Base-by-base conservation (phyloP, 2,888 invertebrate species). In the Eucriotettix oculatus region DNA sequence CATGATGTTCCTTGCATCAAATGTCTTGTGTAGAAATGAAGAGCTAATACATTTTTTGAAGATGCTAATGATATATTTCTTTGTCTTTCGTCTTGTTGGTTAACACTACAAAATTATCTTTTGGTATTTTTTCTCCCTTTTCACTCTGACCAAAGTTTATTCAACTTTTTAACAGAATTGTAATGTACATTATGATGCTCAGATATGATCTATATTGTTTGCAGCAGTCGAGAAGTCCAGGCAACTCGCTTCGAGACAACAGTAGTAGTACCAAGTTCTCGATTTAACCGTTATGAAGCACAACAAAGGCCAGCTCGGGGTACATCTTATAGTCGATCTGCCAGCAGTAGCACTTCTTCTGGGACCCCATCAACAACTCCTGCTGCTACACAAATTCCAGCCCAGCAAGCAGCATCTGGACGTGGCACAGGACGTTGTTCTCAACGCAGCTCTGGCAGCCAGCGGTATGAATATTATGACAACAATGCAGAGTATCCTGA, bases 211-310 rank as follows among this genome's bases (percentile, higher is more conserved):
- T 29, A 7, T 29, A 2, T 29, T 7, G 7, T 29, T 29, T 29
- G 29, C 29, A 29, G 60, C 56, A 64, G 62, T 53, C 58, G 63
- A n/a, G 63, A 64, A 52, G 62, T 59, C 16, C 58, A 58, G 29
- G 58, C 64, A 5, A 53, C 61, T 40, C 54, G 69, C 62, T 74
- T 74, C 63, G 74, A 74, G 62, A 70, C 73, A 11, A 69, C 73
- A 60, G 73, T 73, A 52, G 69, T 72, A 54, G 71, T 71, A 58
- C 68, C 71, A 16, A 72, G 74, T 16, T 71, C 72, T 63, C 75
- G 79, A 59, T 79, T 78, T 65, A 76, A 74, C 65, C 79, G 83
- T 62, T 83, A 83, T 67, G 83, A 83, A 64, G 79, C 81, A 57
- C 67, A 43, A 75, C 82, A 72, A 66, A 76, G 72, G 69, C 81